These are phyloP conservation scores for Kobus ellipsiprymnus DNA, from an alignment of 2,113 vertebrate genomes.

Conservation along the genomic window DNA sequence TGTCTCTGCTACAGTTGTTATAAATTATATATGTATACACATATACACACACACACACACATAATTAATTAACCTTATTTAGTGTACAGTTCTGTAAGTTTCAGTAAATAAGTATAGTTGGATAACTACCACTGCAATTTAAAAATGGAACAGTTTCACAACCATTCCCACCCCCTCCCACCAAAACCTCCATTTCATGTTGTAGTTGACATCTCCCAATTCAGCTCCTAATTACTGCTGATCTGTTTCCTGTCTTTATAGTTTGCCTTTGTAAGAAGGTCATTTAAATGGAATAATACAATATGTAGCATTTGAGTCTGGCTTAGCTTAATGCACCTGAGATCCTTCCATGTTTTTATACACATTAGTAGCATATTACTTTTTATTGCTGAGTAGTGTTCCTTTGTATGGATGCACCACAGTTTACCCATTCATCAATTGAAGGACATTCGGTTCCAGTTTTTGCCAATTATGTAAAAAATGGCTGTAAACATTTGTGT, in stretches of 20 bases:
- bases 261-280: not conserved
- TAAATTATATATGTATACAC: not conserved
- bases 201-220: too few relatives aligned
- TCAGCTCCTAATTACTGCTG: not conserved
- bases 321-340: not conserved
- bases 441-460: not conserved
- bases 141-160: not conserved
- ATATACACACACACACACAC: not conserved
- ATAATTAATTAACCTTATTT: not conserved
- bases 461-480: not conserved
- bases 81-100: not conserved
- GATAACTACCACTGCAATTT: not conserved
- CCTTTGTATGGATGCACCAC: not conserved
- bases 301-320: not conserved
- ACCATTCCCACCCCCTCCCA: too few relatives aligned
- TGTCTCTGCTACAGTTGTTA: not conserved
- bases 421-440: not conserved
- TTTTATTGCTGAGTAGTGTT: not conserved
- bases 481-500: not conserved
- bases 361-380: fast-evolving
- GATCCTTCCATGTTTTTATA: not conserved
- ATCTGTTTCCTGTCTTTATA: not conserved
- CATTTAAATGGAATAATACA: not conserved
- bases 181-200: not conserved
- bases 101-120: not conserved